Conservation (phyloP, 2,888 invertebrate species). For the Oxytorus armatus region DNA sequence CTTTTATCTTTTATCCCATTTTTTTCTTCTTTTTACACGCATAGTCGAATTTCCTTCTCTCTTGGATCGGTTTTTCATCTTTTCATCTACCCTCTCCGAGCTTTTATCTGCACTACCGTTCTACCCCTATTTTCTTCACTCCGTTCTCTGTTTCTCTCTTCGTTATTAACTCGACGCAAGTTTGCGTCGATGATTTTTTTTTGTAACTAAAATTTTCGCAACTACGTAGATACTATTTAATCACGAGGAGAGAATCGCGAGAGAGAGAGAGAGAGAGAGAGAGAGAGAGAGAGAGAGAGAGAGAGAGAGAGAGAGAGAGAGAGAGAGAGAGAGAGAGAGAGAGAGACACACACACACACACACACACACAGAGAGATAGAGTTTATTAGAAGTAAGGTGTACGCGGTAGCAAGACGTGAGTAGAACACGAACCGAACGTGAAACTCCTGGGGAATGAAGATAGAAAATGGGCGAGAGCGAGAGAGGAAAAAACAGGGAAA, state of each 20-base stretch:
- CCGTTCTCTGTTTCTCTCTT: constrained; percentile 12
- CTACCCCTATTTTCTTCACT: background rate
- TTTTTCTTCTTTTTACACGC: no score
- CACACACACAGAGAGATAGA: constrained; percentile 16
- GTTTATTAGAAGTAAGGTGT: constrained; percentile 33
- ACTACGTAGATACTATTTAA: constrained; percentile 22
- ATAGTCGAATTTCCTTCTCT: no score
- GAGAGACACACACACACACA: no score
- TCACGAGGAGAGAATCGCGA: constrained; percentile 1
- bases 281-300: background rate
- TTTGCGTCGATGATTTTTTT: constrained; percentile 57
- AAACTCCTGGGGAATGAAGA: constrained; percentile 31
- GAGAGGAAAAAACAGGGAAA: constrained; percentile 7
- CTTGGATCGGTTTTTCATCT: no score
- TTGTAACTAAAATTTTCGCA: background rate
- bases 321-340: background rate
- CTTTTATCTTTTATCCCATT: no score
- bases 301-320: background rate
- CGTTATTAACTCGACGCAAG: constrained; percentile 40
- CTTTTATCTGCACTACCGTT: constrained; percentile 2
- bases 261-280: background rate
- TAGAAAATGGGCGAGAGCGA: constrained; percentile 17
- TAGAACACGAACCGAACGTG: constrained; percentile 41
- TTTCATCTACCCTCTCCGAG: no score
- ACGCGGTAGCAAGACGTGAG: constrained; percentile 18